Evolutionary conservation across 2,888 invertebrate species (phyloP), one percentile per base, ranked within the genome.

Genomic region (Papilio elwesi): DNA sequence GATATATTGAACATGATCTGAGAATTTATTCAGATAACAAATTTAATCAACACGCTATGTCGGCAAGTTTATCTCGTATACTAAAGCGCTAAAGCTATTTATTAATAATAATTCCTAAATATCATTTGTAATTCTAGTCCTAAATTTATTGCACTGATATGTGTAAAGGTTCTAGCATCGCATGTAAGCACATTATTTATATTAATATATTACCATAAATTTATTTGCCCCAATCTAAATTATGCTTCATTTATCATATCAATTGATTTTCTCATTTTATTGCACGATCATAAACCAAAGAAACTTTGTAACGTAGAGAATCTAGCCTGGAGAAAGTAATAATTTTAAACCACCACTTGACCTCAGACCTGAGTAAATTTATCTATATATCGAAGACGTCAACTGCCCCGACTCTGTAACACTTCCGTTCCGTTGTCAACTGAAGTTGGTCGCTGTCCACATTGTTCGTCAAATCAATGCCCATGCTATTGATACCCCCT

Each of bases 51-150:
- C 16, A 69, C 52, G 48, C 16, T 15, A 66, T 12, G 9, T 49
- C 71, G 76, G 76, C 76, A 76, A 76, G 76, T 75, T 49, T n/a
- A 67, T 53, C 12, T 74, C 74, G 73, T 75, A 74, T 75, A 75
- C 74, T 69, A 70, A 16, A 75, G 66, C 68, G 9, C 12, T 57
- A 38, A 65, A 68, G 47, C 15, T 57, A n/a, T 8, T 38, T n/a
- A 11, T 43, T 47, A 51, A 67, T 26, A 48, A 59, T 12, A 38
- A 71, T 16, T n/a, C 47, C 52, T 75, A 66, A 48, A 68, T 55
- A 49, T 49, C 12, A 62, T 68, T 12, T 62, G 11, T 64, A 67
- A 48, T 43, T 53, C 65, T 70, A 68, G 49, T 49, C 55, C 47
- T 72, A 68, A 43, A 26, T 48, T 49, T 59, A 59, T 65, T 62